Conservation (phyloP, 1,140 invertebrate genomes). For the Cydia strobilella region DNA sequence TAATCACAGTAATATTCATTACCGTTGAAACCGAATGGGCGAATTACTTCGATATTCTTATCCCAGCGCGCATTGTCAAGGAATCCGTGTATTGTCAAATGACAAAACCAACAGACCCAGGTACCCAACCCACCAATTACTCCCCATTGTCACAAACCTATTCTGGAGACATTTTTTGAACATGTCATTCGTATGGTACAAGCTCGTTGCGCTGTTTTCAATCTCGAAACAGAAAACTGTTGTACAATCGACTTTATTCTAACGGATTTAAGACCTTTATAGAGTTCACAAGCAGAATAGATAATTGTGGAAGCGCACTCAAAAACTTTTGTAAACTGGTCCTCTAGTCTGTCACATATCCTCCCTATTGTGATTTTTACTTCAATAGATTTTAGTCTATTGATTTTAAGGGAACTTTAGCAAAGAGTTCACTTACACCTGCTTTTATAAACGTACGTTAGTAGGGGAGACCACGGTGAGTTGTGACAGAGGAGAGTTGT, state of each 20-base stretch:
- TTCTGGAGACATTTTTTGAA: slow-evolving; percentile 73
- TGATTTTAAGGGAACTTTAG: slow-evolving; percentile 58
- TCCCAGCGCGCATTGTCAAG: slow-evolving; percentile 58
- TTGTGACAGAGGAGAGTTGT: no score
- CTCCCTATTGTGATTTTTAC: slow-evolving; percentile 71
- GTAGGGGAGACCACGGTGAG: no score
- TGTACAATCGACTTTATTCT: neutral
- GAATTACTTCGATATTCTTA: slow-evolving; percentile 68
- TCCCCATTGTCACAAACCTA: slow-evolving; percentile 73
- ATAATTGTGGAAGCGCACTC: slow-evolving; percentile 48
- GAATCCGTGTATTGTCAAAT: slow-evolving; percentile 67
- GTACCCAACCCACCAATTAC: slow-evolving; percentile 80
- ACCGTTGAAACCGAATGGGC: slow-evolving; percentile 48
- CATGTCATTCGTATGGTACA: slow-evolving; percentile 68
- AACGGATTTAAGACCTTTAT: neutral
- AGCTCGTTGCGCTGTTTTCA: slow-evolving; percentile 39
- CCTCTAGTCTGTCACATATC: slow-evolving; percentile 77
- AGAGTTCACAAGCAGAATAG: slow-evolving; percentile 15
- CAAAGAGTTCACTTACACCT: slow-evolving; percentile 68
- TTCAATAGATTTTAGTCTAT: slow-evolving; percentile 62
- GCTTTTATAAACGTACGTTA: slow-evolving; percentile 43
- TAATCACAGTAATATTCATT: slow-evolving; percentile 44
- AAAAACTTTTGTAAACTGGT: slow-evolving; percentile 68
- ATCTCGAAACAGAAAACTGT: slow-evolving; percentile 23
- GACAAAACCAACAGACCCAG: slow-evolving; percentile 71